Evolutionary conservation across 2,797 vertebrate genomes (phyloP).

Genomic region (Percopsis omiscomaycus): DNA sequence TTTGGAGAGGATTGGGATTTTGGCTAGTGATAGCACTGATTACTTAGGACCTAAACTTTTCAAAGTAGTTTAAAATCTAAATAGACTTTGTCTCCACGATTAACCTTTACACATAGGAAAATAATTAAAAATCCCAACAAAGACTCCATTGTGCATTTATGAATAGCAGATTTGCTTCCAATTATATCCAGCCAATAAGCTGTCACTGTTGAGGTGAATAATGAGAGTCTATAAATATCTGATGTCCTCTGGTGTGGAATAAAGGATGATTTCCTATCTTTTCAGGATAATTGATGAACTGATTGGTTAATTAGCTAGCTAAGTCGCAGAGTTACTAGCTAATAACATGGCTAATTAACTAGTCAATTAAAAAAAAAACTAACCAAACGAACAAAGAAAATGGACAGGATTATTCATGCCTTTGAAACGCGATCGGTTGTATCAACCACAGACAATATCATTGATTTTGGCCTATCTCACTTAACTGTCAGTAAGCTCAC

Average conservation of each 20-base stretch:
- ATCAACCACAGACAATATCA: too few relatives aligned
- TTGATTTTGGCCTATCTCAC: too few relatives aligned
- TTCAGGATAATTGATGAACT: slow-evolving; percentile 12
- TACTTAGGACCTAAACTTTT: slow-evolving; percentile 22
- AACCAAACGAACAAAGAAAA: slow-evolving; percentile 8
- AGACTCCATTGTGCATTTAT: slow-evolving; percentile 53
- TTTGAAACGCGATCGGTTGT: too few relatives aligned
- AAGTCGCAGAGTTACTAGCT: slow-evolving; percentile 10
- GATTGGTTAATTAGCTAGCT: slow-evolving; percentile 20
- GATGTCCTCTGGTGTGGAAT: slow-evolving; percentile 36
- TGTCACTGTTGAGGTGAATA: slow-evolving; percentile 49
- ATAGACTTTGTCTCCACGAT: slow-evolving; percentile 24
- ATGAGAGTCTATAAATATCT: slow-evolving; percentile 54
- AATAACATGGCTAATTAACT: slow-evolving; percentile 29
- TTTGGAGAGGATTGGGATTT: slow-evolving; percentile 28
- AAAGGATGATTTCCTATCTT: slow-evolving; percentile 42
- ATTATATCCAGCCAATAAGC: slow-evolving; percentile 53
- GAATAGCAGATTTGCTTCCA: slow-evolving; percentile 57
- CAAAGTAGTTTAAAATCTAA: slow-evolving; percentile 28
- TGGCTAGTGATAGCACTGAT: slow-evolving; percentile 17
- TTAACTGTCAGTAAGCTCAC: too few relatives aligned
- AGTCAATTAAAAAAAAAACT: background rate
- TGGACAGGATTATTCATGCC: too few relatives aligned
- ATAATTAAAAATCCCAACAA: slow-evolving; percentile 55
- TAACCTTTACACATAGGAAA: slow-evolving; percentile 48